phyloP scores from a whole-genome alignment of 2,888 invertebrate genomes.

The Drosophila niveifrons region DNA sequence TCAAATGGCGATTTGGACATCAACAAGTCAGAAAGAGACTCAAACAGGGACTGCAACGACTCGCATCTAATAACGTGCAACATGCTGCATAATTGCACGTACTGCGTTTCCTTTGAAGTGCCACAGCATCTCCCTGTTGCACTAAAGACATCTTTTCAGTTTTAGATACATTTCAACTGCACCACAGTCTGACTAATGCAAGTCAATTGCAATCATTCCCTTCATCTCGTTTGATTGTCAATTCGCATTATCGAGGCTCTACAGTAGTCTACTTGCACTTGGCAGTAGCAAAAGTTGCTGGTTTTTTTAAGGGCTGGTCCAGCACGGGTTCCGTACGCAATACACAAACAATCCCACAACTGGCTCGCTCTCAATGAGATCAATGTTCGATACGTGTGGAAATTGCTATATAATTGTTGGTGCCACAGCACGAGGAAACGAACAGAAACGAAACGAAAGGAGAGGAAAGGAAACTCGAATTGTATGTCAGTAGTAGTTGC shows the following conservation, averaged over 20 bases:
- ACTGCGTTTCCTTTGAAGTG: constrained; percentile 66
- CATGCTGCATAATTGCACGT: constrained; percentile 76
- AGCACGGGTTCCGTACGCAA: background rate
- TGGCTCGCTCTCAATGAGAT: constrained; percentile 66
- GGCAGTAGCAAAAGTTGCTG: constrained; percentile 7
- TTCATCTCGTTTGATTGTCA: background rate
- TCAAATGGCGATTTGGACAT: constrained; percentile 53
- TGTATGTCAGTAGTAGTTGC: constrained; percentile 60
- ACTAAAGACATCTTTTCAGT: constrained; percentile 52
- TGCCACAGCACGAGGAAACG: constrained; percentile 51
- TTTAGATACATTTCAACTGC: constrained; percentile 54
- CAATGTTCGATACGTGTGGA: constrained; percentile 79
- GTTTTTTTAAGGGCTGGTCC: constrained; percentile 26
- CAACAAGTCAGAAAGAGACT: constrained; percentile 38
- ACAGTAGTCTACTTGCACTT: constrained; percentile 33
- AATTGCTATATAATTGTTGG: constrained; percentile 79
- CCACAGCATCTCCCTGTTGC: constrained; percentile 37
- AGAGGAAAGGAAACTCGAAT: constrained; percentile 66
- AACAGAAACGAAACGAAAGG: constrained; percentile 67
- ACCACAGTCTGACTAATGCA: constrained; percentile 7
- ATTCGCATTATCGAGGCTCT: background rate
- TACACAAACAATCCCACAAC: no score
- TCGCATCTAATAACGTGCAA: constrained; percentile 72
- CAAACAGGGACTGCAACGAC: constrained; percentile 16
- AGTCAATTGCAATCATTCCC: background rate